Evolutionary conservation across 2,888 invertebrate genomes (phyloP).

Genomic region (Venusia cambrica): DNA sequence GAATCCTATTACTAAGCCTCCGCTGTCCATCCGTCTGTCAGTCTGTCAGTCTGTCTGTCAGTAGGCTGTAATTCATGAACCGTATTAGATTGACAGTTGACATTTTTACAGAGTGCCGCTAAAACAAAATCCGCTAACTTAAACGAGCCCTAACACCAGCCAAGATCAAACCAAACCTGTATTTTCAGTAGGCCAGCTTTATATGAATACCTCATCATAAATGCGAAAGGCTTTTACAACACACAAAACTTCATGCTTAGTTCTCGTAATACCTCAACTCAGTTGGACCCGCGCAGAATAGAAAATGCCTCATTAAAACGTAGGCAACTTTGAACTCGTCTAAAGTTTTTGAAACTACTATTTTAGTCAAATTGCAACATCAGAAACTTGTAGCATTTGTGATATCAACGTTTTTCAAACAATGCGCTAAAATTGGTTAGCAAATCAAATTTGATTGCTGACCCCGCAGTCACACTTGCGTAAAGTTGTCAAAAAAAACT

Average conservation of each 20-base stretch:
- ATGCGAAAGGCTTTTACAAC: slow-evolving; percentile 19
- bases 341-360: slow-evolving; percentile 14
- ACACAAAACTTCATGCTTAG: slow-evolving; percentile 17
- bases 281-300: slow-evolving; percentile 14
- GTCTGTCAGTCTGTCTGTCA: too few relatives aligned
- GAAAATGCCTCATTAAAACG: slow-evolving; percentile 20
- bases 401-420: slow-evolving; percentile 26
- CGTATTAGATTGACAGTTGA: too few relatives aligned
- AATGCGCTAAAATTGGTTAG: slow-evolving; percentile 19
- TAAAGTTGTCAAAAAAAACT: too few relatives aligned
- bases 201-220: slow-evolving; percentile 27
- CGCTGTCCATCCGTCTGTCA: too few relatives aligned
- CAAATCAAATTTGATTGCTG: too few relatives aligned
- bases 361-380: slow-evolving; percentile 20
- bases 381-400: slow-evolving; percentile 10
- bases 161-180: too few relatives aligned
- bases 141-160: too few relatives aligned
- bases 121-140: too few relatives aligned
- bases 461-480: too few relatives aligned
- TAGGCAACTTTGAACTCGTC: slow-evolving; percentile 17
- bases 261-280: slow-evolving; percentile 11
- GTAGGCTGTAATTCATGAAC: too few relatives aligned
- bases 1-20: too few relatives aligned
- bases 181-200: not conserved
- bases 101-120: too few relatives aligned